Evolutionary conservation across 2,797 vertebrate genomes (phyloP).

Genomic region (Phoebastria nigripes): DNA sequence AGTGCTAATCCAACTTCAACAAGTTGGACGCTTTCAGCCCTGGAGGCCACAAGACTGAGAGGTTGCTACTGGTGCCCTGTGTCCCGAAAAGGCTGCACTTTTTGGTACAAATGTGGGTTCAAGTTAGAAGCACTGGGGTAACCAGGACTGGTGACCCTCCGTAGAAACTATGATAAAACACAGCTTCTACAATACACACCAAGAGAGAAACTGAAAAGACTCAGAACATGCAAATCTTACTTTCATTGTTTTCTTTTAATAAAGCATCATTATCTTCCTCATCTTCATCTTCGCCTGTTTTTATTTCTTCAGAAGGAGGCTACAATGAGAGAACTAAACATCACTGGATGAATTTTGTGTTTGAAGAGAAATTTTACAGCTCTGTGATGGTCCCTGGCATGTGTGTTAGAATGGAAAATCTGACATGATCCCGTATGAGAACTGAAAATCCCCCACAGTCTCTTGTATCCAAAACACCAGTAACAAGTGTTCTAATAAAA

Average conservation of each 20-base stretch:
- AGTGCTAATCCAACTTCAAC: background rate
- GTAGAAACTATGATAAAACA: background rate
- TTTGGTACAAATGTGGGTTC: rapidly evolving
- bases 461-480: background rate
- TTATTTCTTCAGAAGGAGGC: slow-evolving; percentile 98
- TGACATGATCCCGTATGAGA: background rate
- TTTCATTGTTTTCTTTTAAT: slow-evolving; percentile 96
- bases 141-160: background rate
- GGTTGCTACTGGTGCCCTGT: background rate
- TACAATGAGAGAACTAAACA: slow-evolving; percentile 66
- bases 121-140: background rate
- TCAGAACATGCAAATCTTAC: slow-evolving; percentile 77
- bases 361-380: background rate
- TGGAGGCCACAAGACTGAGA: background rate
- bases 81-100: background rate
- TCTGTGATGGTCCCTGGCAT: background rate
- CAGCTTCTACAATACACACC: background rate
- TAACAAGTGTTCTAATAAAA: background rate
- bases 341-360: slow-evolving; percentile 27
- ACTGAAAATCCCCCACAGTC: background rate
- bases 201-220: background rate
- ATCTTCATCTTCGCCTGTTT: slow-evolving; percentile 97
- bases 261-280: slow-evolving; percentile 96
- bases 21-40: background rate
- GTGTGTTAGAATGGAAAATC: background rate